Evolutionary conservation across 2,113 vertebrate genomes (phyloP), one percentile per base, ranked within the genome.

Genomic region (Chionomys nivalis): DNA sequence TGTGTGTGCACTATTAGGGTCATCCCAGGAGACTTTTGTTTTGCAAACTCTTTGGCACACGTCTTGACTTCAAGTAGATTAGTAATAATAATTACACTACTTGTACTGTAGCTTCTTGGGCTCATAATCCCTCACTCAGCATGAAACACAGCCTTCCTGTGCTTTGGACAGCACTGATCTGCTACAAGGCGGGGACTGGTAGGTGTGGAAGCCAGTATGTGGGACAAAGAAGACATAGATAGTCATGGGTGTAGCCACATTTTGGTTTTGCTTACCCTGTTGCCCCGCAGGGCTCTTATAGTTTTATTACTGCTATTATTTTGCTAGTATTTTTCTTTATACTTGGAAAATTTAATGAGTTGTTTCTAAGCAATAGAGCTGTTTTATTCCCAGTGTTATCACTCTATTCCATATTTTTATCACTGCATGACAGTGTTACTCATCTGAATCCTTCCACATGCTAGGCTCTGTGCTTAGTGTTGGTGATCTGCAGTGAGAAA

Each of bases 261-360:
- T 89, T 92, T 36, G 52, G 49, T 88, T 87, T 72, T 76, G 70
- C 26, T 95, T 93, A 91, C 63, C 23, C n/a, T 42, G 0, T 47
- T 96, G 28, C 68, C 11, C 75, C 52, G 1, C 19, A 70, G 49
- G 70, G 49, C 23, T 91, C 24, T 76, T 90, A 31, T 3, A 31
- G n/a, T 76, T 93, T 83, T 87, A 90, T 91, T 68, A 66, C 91
- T 89, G 44, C 55, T 82, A 49, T 83, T 78, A 90, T 55, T 63
- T 95, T 87, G 36, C 42, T 94, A 75, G 78, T 70, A 75, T 94
- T 93, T 96, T 95, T 93, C 90, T 93, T 92, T 85, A 72, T 79
- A 75, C 47, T 87, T 96, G 83, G 33, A 31, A 75, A 93, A 93
- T 93, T 87, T 96, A 89, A 93, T 96, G 87, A 90, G 24, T 68